Evolutionary conservation across 2,888 invertebrate genomes (phyloP), one percentile per base, ranked within the genome.

Genomic region (Rhodophaea formosa): DNA sequence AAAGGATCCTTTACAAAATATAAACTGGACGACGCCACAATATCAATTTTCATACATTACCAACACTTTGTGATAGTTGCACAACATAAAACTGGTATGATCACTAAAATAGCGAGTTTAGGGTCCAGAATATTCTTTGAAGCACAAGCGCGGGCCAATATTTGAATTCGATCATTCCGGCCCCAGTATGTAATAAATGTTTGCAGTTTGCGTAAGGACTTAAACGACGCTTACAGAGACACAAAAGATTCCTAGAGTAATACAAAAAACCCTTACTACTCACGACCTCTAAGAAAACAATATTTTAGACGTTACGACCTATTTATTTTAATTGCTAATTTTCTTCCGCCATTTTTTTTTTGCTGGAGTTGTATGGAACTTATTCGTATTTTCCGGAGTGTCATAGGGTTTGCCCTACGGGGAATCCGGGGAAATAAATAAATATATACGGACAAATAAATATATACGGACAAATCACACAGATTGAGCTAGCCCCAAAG

Each of bases 171-270:
- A 53, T 30, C 56, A 43, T 32, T 30, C 15, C 32, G 16, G 14
- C 49, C 39, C 46, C 44, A 60, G 51, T 59, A 58, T 56, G 61
- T 62, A 62, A 58, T 59, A 60, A 62, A 63, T 62, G 58, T 59
- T 57, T 59, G 35, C 52, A 59, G 62, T 63, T 60, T 61, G 63
- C 59, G 60, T 57, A 60, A 62, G 58, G 60, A 62, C 57, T 62
- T 61, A 58, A 58, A 62, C 58, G 61, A 62, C 59, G 59, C 59
- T 62, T 61, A 61, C 63, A 64, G 63, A 61, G 62, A 61, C 56
- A 68, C 64, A 66, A 67, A 70, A 59, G 65, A 66, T 60, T 59
- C 44, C 52, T 47, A 56, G 54, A 58, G 67, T 67, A 68, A 70
- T 67, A 64, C 63, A 60, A 65, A 68, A 67, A 66, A 62, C 60